A percentile compares a stretch with the other conserved stretches of the same genome.
Conservation (phyloP, 2,113 vertebrate genomes). For the Limnothrissa miodon region DNA sequence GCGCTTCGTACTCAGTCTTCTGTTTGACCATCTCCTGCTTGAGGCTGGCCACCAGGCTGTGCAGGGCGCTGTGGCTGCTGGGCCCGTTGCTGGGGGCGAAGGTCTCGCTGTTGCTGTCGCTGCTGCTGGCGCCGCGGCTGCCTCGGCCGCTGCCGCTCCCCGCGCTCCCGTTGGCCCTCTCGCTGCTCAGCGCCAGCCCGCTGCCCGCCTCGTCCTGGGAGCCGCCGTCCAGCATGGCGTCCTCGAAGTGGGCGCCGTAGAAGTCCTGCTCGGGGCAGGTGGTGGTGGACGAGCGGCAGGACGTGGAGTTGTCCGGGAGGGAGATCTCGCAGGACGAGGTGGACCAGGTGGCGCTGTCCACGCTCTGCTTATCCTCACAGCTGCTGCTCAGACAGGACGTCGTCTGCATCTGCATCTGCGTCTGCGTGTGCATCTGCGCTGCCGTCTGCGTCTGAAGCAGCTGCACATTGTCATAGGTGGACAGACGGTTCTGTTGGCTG, state of each 20-base stretch:
- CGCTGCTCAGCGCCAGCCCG: conserved; percentile 44
- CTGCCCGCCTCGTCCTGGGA: conserved; percentile 57
- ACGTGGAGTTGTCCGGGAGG: conserved; percentile 90
- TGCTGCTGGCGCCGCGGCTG: conserved; percentile 83
- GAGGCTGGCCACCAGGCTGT: conserved; percentile 91
- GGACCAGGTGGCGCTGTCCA: conserved; percentile 99
- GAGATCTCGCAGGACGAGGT: conserved; percentile 97
- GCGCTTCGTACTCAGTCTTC: conserved; percentile 90
- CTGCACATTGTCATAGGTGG: conserved; percentile 96
- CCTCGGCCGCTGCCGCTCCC: conserved; percentile 76
- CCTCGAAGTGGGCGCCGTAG: conserved; percentile 80
- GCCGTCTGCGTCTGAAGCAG: conserved; percentile 70
- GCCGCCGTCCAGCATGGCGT: conserved; percentile 77
- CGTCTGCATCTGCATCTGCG: neutral
- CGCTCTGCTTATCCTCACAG: conserved; percentile 93
- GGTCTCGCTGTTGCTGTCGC: conserved; percentile 84
- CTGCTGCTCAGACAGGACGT: conserved; percentile 61
- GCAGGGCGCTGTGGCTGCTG: conserved; percentile 87
- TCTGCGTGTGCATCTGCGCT: conserved; percentile 66
- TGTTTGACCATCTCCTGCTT: conserved; percentile 98
- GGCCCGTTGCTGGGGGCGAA: conserved; percentile 70
- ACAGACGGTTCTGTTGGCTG: conserved; percentile 84
- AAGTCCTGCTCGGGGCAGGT: conserved; percentile 96
- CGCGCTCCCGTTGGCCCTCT: conserved; percentile 72
- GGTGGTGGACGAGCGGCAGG: conserved; percentile 93